A percentile compares a stretch with the other conserved stretches of the same genome.
phyloP scores from a whole-genome alignment of 2,797 vertebrate species.

The Periparus ater region DNA sequence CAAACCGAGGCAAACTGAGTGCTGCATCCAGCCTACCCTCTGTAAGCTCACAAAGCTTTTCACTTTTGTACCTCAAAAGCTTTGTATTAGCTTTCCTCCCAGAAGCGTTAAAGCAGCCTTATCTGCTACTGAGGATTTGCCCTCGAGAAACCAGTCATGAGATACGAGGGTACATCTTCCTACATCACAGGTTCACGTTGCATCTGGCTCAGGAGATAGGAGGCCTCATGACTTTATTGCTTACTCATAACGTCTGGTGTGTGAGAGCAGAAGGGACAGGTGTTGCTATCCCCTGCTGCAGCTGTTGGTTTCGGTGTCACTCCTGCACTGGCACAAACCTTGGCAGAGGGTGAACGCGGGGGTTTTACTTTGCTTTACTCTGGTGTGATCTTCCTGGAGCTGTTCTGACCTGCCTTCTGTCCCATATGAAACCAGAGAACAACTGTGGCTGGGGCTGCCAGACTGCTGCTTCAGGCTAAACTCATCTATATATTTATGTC shows the following conservation, averaged over 20 bases:
- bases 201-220: background rate
- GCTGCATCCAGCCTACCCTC: background rate
- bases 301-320: background rate
- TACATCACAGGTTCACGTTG: background rate
- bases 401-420: background rate
- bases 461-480: background rate
- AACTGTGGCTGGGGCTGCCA: background rate
- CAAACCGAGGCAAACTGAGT: accelerated
- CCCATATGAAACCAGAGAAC: background rate
- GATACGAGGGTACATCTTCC: accelerated
- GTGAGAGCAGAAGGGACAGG: background rate
- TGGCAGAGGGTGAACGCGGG: background rate
- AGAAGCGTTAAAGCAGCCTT: accelerated
- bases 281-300: background rate
- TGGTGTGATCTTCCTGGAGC: background rate
- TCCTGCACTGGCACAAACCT: background rate
- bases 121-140: background rate
- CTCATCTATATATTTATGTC: background rate
- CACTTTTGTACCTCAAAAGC: background rate
- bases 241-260: background rate
- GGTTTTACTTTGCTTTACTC: accelerated
- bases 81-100: accelerated
- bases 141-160: background rate
- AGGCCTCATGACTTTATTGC: background rate
- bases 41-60: background rate